Conservation (phyloP, 2,113 vertebrate species). For the Ictidomys tridecemlineatus region DNA sequence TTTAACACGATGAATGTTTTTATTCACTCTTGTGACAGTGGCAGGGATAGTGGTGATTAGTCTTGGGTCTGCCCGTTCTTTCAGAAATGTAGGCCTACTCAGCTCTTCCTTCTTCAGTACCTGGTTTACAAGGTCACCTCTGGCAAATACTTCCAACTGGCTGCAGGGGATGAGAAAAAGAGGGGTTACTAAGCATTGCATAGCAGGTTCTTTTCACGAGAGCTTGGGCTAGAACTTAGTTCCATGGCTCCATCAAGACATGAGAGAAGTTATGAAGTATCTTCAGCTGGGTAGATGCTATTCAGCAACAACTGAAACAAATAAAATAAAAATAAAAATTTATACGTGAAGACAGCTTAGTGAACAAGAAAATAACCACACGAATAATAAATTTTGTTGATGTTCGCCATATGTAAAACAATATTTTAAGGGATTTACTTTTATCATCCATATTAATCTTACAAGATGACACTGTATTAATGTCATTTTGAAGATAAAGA, state of each 20-base stretch:
- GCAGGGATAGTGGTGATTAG: neutral
- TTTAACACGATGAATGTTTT: neutral
- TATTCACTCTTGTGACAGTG: neutral
- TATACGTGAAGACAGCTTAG: neutral
- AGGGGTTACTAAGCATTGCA: neutral
- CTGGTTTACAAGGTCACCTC: neutral
- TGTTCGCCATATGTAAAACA: neutral
- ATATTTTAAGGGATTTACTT: neutral
- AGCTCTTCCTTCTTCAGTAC: neutral
- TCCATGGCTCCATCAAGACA: neutral
- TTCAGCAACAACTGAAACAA: neutral
- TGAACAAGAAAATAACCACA: neutral
- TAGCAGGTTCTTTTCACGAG: neutral
- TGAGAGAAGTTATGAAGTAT: neutral
- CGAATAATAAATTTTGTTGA: neutral
- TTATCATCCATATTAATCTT: neutral
- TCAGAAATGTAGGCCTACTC: neutral
- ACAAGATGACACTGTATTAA: neutral
- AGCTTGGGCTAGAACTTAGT: neutral
- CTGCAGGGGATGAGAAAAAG: neutral
- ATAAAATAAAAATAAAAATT: neutral
- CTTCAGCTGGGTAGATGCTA: neutral
- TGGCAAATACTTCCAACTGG: neutral
- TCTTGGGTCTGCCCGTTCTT: neutral
- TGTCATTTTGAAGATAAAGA: neutral